Evolutionary conservation across 2,888 invertebrate genomes (phyloP).

Genomic region (Lordiphosa andalusiaca): DNA sequence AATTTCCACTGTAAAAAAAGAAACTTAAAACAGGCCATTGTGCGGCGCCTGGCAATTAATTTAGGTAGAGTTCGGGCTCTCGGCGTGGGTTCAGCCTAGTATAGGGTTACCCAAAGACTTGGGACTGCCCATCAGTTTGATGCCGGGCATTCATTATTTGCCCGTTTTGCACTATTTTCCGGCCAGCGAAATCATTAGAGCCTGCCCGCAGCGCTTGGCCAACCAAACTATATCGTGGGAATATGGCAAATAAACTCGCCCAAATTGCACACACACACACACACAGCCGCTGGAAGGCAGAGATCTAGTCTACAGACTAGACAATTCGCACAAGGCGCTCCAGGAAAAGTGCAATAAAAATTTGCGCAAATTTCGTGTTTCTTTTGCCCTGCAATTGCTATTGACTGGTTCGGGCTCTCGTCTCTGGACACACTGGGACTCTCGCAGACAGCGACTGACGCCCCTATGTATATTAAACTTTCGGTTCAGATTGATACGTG

Average conservation of each 20-base stretch:
- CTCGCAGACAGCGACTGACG: slow-evolving; percentile 46
- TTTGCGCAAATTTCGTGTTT: slow-evolving; percentile 74
- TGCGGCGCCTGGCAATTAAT: slow-evolving; percentile 72
- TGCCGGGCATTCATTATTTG: slow-evolving; percentile 63
- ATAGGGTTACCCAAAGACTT: slow-evolving; percentile 48
- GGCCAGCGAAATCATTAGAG: slow-evolving; percentile 66
- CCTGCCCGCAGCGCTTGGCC: slow-evolving; percentile 53
- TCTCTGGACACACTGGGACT: slow-evolving; percentile 10
- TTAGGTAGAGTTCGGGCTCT: slow-evolving; percentile 27
- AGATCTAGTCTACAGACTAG: slow-evolving; percentile 26
- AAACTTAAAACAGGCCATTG: slow-evolving; percentile 43
- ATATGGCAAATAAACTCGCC: slow-evolving; percentile 77
- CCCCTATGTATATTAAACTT: slow-evolving; percentile 63
- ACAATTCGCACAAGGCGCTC: slow-evolving; percentile 61
- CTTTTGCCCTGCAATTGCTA: slow-evolving; percentile 72
- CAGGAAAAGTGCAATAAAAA: slow-evolving; percentile 74
- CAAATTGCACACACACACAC: slow-evolving; percentile 56
- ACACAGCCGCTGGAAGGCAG: slow-evolving; percentile 6
- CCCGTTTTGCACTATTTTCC: slow-evolving; percentile 72
- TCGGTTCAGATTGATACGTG: slow-evolving; percentile 55
- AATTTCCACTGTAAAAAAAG: slow-evolving; percentile 43
- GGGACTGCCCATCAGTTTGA: slow-evolving; percentile 39
- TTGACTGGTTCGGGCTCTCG: slow-evolving; percentile 45
- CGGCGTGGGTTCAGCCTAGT: slow-evolving; percentile 57
- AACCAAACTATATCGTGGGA: slow-evolving; percentile 77